These are phyloP conservation scores for Tachyglossus aculeatus DNA, from an alignment of 2,797 vertebrate genomes.

Conservation along the genomic window DNA sequence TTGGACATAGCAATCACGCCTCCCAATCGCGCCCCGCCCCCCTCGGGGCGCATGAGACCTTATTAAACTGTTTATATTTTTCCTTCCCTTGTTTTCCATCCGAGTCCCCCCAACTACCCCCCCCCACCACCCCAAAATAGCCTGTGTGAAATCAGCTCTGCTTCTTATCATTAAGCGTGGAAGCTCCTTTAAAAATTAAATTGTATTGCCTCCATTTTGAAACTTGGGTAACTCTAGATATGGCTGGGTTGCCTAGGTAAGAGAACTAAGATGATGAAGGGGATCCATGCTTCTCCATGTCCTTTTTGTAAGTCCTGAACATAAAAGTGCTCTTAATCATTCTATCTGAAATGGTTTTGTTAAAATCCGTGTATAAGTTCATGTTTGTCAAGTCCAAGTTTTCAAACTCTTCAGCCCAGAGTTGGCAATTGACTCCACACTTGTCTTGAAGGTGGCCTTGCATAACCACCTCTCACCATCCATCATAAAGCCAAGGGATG, in stretches of 20 bases:
- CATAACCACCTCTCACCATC: too few relatives aligned
- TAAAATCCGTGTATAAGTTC: slow-evolving; percentile 67
- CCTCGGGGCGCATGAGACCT: slow-evolving; percentile 89
- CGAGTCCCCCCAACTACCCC: slow-evolving; percentile 70
- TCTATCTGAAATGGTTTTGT: slow-evolving; percentile 47
- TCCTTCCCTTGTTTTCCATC: slow-evolving; percentile 57
- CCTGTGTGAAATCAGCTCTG: neutral
- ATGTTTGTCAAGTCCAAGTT: too few relatives aligned
- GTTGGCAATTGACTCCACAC: too few relatives aligned
- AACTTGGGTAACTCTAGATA: slow-evolving; percentile 32
- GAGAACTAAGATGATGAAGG: slow-evolving; percentile 29
- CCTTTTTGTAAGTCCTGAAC: slow-evolving; percentile 23
- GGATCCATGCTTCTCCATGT: slow-evolving; percentile 38
- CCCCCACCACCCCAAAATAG: neutral
- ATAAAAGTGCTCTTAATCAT: slow-evolving; percentile 58
- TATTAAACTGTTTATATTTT: slow-evolving; percentile 77
- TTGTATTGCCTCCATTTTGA: slow-evolving; percentile 54
- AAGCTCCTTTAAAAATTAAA: slow-evolving; percentile 44
- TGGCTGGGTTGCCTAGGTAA: slow-evolving; percentile 26
- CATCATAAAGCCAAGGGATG: too few relatives aligned
- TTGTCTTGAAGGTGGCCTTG: too few relatives aligned
- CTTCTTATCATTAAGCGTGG: slow-evolving; percentile 55
- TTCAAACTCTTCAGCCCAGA: too few relatives aligned
- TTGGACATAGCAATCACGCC: slow-evolving; percentile 96
- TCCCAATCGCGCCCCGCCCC: slow-evolving; percentile 89